Evolutionary conservation across 1,140 invertebrate species (phyloP), one percentile per base, ranked within the genome.

Genomic region (Drosophila nigrodunni): DNA sequence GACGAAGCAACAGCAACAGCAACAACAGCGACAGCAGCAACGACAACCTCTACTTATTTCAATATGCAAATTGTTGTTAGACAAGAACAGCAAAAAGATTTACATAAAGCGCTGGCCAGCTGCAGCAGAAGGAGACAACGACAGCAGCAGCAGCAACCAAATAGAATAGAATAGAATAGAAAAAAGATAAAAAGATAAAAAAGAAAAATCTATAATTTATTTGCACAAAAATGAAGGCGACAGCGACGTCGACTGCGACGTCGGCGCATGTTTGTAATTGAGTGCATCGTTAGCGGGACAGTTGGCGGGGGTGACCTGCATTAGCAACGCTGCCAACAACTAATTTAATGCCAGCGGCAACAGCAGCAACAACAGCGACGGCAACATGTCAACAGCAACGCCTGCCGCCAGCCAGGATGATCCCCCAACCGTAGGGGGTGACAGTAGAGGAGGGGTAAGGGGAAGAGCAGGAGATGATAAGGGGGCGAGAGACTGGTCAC

Each of bases 381-480:
- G 79, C 82, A 88, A 80, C 83, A 88, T 87, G 82, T 86, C 82
- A 87, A 87, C 82, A 77, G 72, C 83, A 88, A 82, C 83, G 82
- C 82, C 79, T 87, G 83, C 74, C 72, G 41, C 79, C 73, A 73
- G 72, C 65, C 43, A 69, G 76, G 59, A 70, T 68, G 65, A 72
- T 79, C 67, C 58, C 18, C 37, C 50, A 15, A 9, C 8, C 8
- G 6, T 10, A 57, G 67, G 37, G 46, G 34, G 64, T 21, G 25
- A 30, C 25, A 13, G 10, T 18, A 7, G 13, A 41, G 49, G 49
- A 30, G 35, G 18, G 18, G n/a, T 21, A 9, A 15, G 15, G 15
- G 15, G 15, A 15, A 15, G 1, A 15, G 15, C 15, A 15, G 15
- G 15, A 15, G 15, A 25, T 18, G 15, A 21, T 47, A 47, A 41